These are phyloP conservation scores for Heliconius melpomene DNA, from an alignment of 1,140 invertebrate genomes.

Conservation along the genomic window DNA sequence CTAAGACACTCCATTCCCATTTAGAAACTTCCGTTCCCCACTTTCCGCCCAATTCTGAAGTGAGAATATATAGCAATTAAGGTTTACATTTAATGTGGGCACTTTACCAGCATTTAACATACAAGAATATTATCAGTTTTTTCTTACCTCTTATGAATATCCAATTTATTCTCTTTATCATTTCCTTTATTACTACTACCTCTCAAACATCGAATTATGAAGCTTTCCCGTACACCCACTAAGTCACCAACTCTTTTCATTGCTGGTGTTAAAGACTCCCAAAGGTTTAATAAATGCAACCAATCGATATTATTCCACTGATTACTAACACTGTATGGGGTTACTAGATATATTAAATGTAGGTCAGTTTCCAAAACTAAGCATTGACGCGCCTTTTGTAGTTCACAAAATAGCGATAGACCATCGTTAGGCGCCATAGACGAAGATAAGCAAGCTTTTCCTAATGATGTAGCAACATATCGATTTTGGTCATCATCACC, in stretches of 20 bases:
- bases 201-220: slow-evolving; percentile 90
- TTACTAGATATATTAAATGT: slow-evolving; percentile 96
- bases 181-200: slow-evolving; percentile 83
- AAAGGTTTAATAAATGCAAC: slow-evolving; percentile 92
- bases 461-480: slow-evolving; percentile 92
- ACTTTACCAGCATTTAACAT: too few relatives aligned
- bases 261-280: slow-evolving; percentile 90
- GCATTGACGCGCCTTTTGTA: slow-evolving; percentile 93
- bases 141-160: slow-evolving; percentile 80
- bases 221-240: slow-evolving; percentile 95
- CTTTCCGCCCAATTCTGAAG: too few relatives aligned
- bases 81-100: background rate
- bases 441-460: slow-evolving; percentile 95
- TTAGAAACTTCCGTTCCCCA: too few relatives aligned
- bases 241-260: slow-evolving; percentile 93
- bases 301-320: slow-evolving; percentile 93
- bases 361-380: slow-evolving; percentile 97
- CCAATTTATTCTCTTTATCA: slow-evolving; percentile 79
- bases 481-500: slow-evolving; percentile 73
- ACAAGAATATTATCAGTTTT: background rate
- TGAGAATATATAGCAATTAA: background rate
- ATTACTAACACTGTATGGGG: slow-evolving; percentile 90
- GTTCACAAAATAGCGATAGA: slow-evolving; percentile 91
- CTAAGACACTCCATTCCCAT: too few relatives aligned
- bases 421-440: slow-evolving; percentile 96